Conservation (phyloP, 2,888 invertebrate genomes). For the Serripes groenlandicus region DNA sequence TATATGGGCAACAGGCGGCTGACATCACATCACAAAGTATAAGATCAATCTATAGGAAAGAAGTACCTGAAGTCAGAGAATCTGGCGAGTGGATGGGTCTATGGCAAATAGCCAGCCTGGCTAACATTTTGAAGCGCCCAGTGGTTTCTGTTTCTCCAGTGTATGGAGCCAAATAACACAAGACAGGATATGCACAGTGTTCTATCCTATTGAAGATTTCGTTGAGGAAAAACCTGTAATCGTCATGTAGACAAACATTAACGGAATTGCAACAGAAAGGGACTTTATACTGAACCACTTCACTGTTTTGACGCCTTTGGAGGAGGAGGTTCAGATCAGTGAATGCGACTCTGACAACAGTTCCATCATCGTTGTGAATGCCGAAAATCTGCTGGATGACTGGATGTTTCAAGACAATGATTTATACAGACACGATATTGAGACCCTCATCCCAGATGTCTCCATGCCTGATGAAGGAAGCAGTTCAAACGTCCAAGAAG, state of each 20-base stretch:
- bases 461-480: not conserved
- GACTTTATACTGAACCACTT: conserved; percentile 10
- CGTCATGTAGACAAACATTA: conserved; percentile 18
- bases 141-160: conserved; percentile 20
- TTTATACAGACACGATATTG: not conserved
- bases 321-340: not conserved
- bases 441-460: not conserved
- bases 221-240: not conserved
- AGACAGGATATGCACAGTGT: conserved; percentile 21
- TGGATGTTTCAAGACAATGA: conserved; percentile 8
- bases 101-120: conserved; percentile 25
- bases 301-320: conserved; percentile 2
- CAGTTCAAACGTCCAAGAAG: not conserved
- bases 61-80: conserved; percentile 11
- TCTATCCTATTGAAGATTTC: conserved; percentile 7
- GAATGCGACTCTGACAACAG: not conserved
- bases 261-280: not conserved
- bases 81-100: conserved; percentile 17
- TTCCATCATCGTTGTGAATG: too few species aligned
- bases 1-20: not conserved
- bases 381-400: not conserved
- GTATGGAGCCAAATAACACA: not conserved
- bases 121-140: conserved; percentile 14
- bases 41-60: not conserved
- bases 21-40: not conserved